phyloP scores from a whole-genome alignment of 1,140 invertebrate species.

The Batillaria attramentaria region DNA sequence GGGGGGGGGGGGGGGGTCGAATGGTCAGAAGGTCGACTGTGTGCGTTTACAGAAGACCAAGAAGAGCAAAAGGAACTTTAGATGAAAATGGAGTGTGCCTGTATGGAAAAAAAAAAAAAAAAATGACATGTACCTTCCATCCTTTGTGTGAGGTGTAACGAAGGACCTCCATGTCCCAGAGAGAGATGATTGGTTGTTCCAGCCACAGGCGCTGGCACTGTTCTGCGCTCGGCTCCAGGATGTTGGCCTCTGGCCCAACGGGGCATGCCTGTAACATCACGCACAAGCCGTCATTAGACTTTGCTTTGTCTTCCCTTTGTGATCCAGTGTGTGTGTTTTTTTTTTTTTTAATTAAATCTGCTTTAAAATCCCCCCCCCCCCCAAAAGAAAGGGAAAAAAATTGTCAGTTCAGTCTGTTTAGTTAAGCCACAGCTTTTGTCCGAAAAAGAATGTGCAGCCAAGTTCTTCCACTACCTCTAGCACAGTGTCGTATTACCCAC shows the following conservation, averaged over 20 bases:
- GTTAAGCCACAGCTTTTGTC: too few species aligned
- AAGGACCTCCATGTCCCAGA: slow-evolving; percentile 90
- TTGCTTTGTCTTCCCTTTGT: background rate
- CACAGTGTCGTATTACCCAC: too few species aligned
- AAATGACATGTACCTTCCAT: slow-evolving; percentile 80
- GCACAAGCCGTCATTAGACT: background rate
- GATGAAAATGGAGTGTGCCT: background rate
- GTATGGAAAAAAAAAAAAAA: slow-evolving; percentile 1
- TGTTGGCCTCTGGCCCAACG: slow-evolving; percentile 90
- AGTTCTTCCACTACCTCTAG: too few species aligned
- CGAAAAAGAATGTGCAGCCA: too few species aligned
- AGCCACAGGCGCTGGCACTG: slow-evolving; percentile 96
- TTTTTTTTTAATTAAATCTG: background rate
- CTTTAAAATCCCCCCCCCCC: background rate
- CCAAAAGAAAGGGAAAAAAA: background rate
- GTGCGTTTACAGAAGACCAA: too few species aligned
- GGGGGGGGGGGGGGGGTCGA: too few species aligned
- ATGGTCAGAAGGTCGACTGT: too few species aligned
- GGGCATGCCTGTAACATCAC: slow-evolving; percentile 73
- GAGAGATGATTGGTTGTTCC: slow-evolving; percentile 93
- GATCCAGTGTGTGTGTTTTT: background rate
- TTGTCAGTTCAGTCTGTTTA: background rate
- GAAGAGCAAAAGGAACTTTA: background rate
- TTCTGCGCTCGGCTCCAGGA: slow-evolving; percentile 88
- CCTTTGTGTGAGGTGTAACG: slow-evolving; percentile 88